These are phyloP conservation scores for Craniophora ligustri DNA, from an alignment of 2,888 invertebrate genomes.

Conservation along the genomic window DNA sequence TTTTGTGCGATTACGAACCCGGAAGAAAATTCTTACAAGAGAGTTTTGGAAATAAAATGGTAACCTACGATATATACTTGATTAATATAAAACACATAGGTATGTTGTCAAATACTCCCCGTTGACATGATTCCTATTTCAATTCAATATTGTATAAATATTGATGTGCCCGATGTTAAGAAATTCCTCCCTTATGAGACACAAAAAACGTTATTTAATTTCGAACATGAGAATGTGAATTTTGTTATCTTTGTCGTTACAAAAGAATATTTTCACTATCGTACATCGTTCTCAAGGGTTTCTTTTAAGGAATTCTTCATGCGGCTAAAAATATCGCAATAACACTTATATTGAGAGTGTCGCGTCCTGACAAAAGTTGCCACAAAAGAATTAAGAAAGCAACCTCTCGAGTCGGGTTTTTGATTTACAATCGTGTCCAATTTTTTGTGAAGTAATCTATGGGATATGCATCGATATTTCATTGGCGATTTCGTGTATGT, in stretches of 20 bases:
- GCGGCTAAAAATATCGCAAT: constrained; percentile 25
- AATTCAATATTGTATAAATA: constrained; percentile 9
- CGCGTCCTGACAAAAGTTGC: constrained; percentile 14
- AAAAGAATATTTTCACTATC: constrained; percentile 10
- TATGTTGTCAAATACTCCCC: not conserved
- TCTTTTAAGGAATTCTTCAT: constrained; percentile 19
- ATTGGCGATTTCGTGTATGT: not conserved
- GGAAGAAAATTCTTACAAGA: no score
- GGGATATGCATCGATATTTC: not conserved
- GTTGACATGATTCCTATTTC: not conserved
- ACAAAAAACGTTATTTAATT: constrained; percentile 12
- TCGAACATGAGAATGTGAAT: not conserved
- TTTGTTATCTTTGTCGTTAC: not conserved
- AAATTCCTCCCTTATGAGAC: constrained; percentile 7
- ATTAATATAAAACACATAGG: not conserved
- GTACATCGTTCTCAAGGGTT: constrained; percentile 3
- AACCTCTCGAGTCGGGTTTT: constrained; percentile 30
- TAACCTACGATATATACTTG: not conserved
- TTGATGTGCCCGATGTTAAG: constrained; percentile 10
- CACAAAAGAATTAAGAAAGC: constrained; percentile 37
- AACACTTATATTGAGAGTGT: constrained; percentile 23
- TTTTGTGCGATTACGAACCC: no score
- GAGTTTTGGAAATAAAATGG: no score
- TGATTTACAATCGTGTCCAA: constrained; percentile 23
- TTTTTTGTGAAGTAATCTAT: constrained; percentile 3